Base-by-base conservation (phyloP, 1,140 invertebrate genomes). In the Tetranychus cinnabarinus region DNA sequence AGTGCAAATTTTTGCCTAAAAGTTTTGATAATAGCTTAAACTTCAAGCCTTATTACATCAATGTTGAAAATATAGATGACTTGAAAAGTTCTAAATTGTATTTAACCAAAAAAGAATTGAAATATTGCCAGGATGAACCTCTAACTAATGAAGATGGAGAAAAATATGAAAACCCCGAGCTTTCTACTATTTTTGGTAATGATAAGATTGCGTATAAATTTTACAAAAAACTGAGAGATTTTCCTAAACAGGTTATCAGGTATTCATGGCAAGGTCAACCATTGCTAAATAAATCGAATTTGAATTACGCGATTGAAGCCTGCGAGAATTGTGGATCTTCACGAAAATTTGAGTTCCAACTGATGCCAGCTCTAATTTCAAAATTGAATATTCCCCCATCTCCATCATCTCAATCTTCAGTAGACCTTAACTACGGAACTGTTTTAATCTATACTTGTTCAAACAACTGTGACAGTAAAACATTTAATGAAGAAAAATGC, bases 361-460 rank as follows among this genome's bases (percentile, higher is more conserved):
- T 63, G 34, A 63, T 63, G 62, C 62, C 62, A 3, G 58, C 35
- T 35, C 42, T 63, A 10, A 60, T 63, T 31, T 33, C 50, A n/a
- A 7, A 33, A 52, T 33, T 35, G n/a, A 52, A 52, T n/a, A 0
- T 5, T 42, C 23, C 23, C 23, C 46, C 46, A 45, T 23, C 15
- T 23, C 37, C 31, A 10, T 54, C 46, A 8, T 36, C 33, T 15
- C n/a, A 33, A 45, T 37, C 6, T 5, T n/a, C 13, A 31, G 31
- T 47, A 15, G n/a, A 59, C 13, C 6, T 62, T 1, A 57, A 62
- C 34, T 62, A 59, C 37, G 61, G 37, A 59, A 62, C 61, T 47
- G 48, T 62, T 34, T 35, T 62, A 8, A 47, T 62, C n/a, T 62
- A 62, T 52, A 54, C 36, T 36, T 62, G 61, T 56, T n/a, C 15